Conservation (phyloP, 30 jellyfish, hydroid and myxozoan genomes). For the Hydra vulgaris region DNA sequence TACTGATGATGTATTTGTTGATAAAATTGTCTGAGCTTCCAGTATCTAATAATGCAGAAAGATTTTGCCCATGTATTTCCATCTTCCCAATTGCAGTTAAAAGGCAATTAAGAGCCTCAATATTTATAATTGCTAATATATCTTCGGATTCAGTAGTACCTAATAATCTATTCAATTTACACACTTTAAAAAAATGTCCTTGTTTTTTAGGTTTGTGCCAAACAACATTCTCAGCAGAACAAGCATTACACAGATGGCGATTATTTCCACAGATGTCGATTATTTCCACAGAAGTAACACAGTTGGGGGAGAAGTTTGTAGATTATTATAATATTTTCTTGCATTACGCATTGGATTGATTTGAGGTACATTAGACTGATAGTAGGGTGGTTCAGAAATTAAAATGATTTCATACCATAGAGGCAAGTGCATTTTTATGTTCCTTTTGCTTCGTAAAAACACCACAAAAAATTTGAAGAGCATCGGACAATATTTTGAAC, state of each 20-base stretch:
- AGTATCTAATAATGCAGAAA: not conserved
- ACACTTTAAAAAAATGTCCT: not conserved
- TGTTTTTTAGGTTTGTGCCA: not conserved
- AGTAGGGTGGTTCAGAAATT: too few relatives aligned
- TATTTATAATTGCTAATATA: not conserved
- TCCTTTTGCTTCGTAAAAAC: too few relatives aligned
- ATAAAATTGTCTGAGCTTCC: not conserved
- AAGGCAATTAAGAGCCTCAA: not conserved
- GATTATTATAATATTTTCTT: too few relatives aligned
- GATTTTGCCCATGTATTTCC: not conserved
- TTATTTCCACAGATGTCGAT: too few relatives aligned
- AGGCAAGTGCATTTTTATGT: too few relatives aligned
- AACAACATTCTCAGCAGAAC: not conserved
- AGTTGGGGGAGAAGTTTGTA: too few relatives aligned
- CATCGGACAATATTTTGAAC: too few relatives aligned
- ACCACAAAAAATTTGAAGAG: too few relatives aligned
- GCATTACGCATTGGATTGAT: too few relatives aligned
- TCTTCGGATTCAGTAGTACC: not conserved
- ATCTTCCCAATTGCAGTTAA: not conserved
- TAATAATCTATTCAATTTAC: not conserved
- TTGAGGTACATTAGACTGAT: too few relatives aligned
- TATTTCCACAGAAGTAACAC: too few relatives aligned
- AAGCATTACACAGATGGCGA: not conserved
- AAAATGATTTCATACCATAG: too few relatives aligned
- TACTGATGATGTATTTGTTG: not conserved